Evolutionary conservation across 1,140 invertebrate genomes (phyloP).

Genomic region (Apis laboriosa): DNA sequence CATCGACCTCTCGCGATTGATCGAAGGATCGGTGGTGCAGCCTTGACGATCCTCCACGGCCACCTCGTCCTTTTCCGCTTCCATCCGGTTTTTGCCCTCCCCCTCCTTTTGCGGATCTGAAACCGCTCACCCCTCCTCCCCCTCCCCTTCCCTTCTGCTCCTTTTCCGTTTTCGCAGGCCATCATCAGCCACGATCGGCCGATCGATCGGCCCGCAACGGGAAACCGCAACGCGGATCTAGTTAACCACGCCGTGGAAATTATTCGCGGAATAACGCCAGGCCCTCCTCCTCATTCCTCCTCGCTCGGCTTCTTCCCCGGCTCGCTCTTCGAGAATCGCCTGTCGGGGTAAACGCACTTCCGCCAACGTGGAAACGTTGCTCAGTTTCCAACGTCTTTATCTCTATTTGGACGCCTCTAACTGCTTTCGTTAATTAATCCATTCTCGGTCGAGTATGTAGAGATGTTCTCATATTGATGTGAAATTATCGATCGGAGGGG

Average conservation of each 20-base stretch:
- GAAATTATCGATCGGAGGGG: too few species aligned
- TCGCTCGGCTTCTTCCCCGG: background rate
- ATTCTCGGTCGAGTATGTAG: too few species aligned
- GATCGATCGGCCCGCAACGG: conserved; percentile 27
- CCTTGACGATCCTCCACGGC: background rate
- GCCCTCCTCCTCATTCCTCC: conserved; percentile 22
- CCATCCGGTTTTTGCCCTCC: conserved; percentile 38
- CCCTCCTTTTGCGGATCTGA: conserved; percentile 16
- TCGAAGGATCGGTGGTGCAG: background rate
- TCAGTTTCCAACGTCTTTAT: background rate
- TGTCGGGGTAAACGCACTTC: conserved; percentile 16
- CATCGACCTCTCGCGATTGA: conserved; percentile 32
- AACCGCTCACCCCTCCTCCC: background rate
- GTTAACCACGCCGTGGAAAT: conserved; percentile 72
- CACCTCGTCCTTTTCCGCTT: conserved; percentile 28
- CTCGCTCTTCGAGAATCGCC: background rate
- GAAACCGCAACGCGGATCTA: conserved; percentile 73
- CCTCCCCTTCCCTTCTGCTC: conserved; percentile 30
- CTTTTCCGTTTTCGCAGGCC: conserved; percentile 44
- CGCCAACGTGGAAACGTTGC: background rate
- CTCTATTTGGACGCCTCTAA: too few species aligned
- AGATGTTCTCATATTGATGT: too few species aligned
- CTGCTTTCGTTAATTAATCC: too few species aligned
- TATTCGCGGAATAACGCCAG: conserved; percentile 72
- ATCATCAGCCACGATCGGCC: conserved; percentile 20